Evolutionary conservation across 30 jellyfish, hydroid and myxozoan genomes (phyloP), one percentile per base, ranked within the genome.

Genomic region (Phacellophora camtschatica): DNA sequence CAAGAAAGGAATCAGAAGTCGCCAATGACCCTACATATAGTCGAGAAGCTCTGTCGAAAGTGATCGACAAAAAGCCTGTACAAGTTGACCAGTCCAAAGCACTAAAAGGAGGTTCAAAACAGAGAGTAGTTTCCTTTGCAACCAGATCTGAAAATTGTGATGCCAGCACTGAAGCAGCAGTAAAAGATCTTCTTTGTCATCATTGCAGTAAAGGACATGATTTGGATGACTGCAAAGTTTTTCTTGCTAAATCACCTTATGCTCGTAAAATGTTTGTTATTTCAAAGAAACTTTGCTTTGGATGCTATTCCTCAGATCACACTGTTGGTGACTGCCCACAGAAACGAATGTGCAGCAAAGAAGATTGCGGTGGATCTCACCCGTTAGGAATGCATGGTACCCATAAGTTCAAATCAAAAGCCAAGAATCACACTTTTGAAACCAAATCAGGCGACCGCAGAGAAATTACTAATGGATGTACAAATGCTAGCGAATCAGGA

Each of bases 181-280:
- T 57, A 63, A 37, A 63, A 63, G 49, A 63, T 33, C 77, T 27
- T 33, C 77, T 63, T 37, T 27, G 77, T 30, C 29, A 16, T 27
- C 32, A 63, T 63, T 63, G 77, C 77, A 63, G 49, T 37, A 63
- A 63, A 63, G 77, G 33, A 5, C 77, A 63, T 30, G 77, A 63
- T 57, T 16, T 27, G 64, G 23, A 49, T 13, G 30, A 49, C n/a
- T n/a, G n/a, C n/a, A n/a, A n/a, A n/a, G 53, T 5, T 39, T 39
- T 39, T 39, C 53, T 39, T 39, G 53, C 53, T 13, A 39, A 39
- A 39, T 39, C 53, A 39, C 53, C 13, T 39, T 39, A 39, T 39
- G 53, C 53, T 39, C 53, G n/a, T n/a, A n/a, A n/a, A n/a, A n/a
- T n/a, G n/a, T n/a, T n/a, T n/a, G 32, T 54, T 8, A n/a, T n/a